These are phyloP conservation scores for Upupa epops DNA, from an alignment of 2,113 vertebrate genomes.

Conservation along the genomic window DNA sequence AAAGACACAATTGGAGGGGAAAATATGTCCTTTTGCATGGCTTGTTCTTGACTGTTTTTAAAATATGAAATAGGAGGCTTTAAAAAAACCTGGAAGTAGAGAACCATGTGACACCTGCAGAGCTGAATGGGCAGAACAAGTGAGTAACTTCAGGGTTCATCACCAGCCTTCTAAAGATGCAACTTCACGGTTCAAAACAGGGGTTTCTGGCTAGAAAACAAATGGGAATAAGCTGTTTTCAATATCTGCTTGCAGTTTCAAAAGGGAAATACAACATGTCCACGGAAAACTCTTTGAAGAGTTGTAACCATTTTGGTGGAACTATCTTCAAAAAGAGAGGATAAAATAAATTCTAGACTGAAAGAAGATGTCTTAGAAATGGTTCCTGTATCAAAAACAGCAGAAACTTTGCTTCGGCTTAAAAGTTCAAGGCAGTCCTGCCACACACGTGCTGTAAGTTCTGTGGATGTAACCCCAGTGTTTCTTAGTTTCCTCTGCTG, in stretches of 20 bases:
- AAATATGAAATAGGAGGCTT: not conserved
- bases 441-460: not conserved
- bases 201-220: not conserved
- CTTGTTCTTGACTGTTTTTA: not conserved
- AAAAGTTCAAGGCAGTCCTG: conserved; percentile 15
- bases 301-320: not conserved
- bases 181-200: not conserved
- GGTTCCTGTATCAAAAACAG: not conserved
- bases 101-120: not conserved
- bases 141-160: not conserved
- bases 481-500: not conserved
- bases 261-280: not conserved
- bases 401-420: not conserved
- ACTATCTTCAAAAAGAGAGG: not conserved
- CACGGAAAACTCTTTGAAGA: not conserved
- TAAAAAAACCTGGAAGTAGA: not conserved
- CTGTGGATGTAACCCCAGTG: accelerated
- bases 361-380: conserved; percentile 3
- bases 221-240: not conserved
- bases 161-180: not conserved
- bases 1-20: not conserved
- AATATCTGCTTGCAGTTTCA: not conserved
- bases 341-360: not conserved
- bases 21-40: not conserved
- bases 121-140: not conserved